Percentiles rank a stretch among this genome's conserved stretches.
Conservation (phyloP, 2,888 invertebrate genomes). For the Tachina grossa region DNA sequence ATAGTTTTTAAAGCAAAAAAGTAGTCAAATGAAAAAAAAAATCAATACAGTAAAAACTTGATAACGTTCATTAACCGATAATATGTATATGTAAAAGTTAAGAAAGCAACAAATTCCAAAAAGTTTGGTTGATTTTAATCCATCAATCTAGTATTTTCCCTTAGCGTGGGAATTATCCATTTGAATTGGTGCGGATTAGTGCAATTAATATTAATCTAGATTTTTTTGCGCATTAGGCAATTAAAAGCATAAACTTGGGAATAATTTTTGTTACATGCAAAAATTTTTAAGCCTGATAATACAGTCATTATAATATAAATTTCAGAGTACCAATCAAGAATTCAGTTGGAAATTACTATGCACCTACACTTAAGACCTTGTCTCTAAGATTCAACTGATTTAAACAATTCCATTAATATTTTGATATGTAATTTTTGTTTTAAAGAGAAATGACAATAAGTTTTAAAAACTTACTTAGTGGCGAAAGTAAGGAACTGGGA, state of each 20-base stretch:
- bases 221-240: neutral
- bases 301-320: constrained; percentile 10
- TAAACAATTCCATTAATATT: constrained; percentile 40
- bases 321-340: constrained; percentile 52
- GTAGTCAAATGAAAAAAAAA: no score
- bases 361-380: constrained; percentile 57
- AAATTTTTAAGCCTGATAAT: constrained; percentile 13
- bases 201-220: neutral
- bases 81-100: no score
- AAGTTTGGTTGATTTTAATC: no score
- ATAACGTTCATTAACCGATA: no score
- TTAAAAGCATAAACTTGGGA: constrained; percentile 41
- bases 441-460: constrained; percentile 2
- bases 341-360: constrained; percentile 44
- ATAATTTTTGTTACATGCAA: constrained; percentile 52
- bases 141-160: neutral
- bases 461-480: constrained; percentile 88
- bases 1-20: no score
- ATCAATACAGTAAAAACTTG: no score
- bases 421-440: neutral
- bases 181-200: neutral
- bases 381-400: constrained; percentile 56
- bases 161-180: neutral
- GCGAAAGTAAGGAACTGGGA: constrained; percentile 92
- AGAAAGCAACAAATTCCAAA: no score